These are phyloP conservation scores for Euura saliciscinereae DNA, from an alignment of 1,140 invertebrate genomes.

Conservation along the genomic window DNA sequence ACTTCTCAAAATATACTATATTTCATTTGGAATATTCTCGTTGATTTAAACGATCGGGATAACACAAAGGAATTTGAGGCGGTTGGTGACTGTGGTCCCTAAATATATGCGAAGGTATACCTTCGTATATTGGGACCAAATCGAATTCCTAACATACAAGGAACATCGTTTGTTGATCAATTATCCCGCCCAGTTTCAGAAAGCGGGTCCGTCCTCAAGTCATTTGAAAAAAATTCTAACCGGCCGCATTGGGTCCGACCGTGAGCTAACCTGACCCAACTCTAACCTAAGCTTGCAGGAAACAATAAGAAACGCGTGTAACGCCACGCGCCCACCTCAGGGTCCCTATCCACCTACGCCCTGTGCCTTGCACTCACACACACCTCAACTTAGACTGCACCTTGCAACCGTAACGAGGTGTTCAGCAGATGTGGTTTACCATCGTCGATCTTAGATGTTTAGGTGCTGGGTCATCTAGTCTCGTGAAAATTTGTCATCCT, in stretches of 20 bases:
- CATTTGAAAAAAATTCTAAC: not conserved
- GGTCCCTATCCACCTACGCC: not conserved
- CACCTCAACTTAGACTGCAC: not conserved
- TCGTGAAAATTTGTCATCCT: no score
- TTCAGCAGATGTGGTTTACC: not conserved
- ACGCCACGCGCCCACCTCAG: not conserved
- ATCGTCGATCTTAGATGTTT: no score
- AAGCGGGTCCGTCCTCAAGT: not conserved
- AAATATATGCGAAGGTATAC: not conserved
- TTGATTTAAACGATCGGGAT: not conserved
- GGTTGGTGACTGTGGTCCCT: not conserved
- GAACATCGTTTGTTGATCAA: not conserved
- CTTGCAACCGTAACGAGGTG: conserved; percentile 1
- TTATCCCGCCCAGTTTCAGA: not conserved
- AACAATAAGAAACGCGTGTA: conserved; percentile 7
- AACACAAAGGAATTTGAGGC: not conserved
- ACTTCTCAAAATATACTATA: no score
- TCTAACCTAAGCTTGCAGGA: not conserved
- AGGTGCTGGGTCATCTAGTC: no score
- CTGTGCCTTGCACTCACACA: not conserved
- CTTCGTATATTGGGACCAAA: no score
- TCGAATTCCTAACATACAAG: not conserved
- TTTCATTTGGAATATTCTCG: not conserved
- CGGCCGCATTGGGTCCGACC: not conserved
- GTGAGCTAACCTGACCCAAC: not conserved